A percentile compares a stretch with the other conserved stretches of the same genome.
phyloP scores from a whole-genome alignment of 2,797 vertebrate species.

The Picus viridis region DNA sequence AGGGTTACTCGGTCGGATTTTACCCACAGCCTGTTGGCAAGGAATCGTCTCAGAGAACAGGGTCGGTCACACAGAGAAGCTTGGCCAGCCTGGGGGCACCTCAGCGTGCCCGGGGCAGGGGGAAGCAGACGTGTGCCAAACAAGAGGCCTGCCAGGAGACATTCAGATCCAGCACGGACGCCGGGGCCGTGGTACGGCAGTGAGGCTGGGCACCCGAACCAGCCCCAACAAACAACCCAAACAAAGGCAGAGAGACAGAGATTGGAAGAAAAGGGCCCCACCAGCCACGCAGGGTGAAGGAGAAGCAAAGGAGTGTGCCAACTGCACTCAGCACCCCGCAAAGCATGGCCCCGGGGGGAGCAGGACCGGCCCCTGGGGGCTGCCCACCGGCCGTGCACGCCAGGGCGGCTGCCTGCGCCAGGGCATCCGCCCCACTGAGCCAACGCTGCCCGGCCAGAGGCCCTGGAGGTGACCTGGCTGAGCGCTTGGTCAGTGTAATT shows the following conservation, averaged over 20 bases:
- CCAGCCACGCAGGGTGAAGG: slow-evolving; percentile 52
- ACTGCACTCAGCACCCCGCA: slow-evolving; percentile 70
- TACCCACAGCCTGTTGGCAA: slow-evolving; percentile 3
- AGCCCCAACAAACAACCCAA: background rate
- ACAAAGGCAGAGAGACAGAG: slow-evolving; percentile 12
- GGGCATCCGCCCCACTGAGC: background rate
- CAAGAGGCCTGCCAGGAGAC: slow-evolving; percentile 51
- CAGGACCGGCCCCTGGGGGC: background rate
- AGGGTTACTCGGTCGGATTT: background rate
- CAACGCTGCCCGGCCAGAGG: background rate
- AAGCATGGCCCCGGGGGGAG: background rate
- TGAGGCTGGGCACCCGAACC: slow-evolving; percentile 7
- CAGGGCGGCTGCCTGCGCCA: rapidly evolving
- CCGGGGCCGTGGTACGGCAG: background rate
- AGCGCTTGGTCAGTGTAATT: slow-evolving; percentile 72
- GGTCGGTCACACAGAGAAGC: slow-evolving; percentile 15
- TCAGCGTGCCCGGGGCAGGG: background rate
- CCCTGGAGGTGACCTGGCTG: background rate
- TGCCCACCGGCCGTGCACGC: background rate
- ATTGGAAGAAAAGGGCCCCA: slow-evolving; percentile 49
- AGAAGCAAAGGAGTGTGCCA: slow-evolving; percentile 71
- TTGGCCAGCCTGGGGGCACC: background rate
- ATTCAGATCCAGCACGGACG: slow-evolving; percentile 39
- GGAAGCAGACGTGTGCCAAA: slow-evolving; percentile 64
- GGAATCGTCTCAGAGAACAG: slow-evolving; percentile 9